Conservation (phyloP, 2,888 invertebrate genomes). For the Amiota minor region DNA sequence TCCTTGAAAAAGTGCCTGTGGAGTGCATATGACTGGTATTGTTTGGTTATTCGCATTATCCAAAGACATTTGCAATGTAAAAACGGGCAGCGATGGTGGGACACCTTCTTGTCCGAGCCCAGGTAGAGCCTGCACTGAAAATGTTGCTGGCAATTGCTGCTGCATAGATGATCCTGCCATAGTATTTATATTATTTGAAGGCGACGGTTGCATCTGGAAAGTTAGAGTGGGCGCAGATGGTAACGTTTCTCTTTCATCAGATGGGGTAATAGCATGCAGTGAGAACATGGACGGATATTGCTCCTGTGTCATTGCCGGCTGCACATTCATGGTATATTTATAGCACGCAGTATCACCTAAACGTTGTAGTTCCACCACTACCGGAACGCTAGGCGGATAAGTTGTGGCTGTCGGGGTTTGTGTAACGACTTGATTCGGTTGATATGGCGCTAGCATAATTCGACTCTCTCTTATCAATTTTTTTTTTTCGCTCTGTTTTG, state of each 20-base stretch:
- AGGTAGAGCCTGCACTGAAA: background rate
- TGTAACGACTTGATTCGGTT: constrained; percentile 47
- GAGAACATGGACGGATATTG: too few relatives aligned
- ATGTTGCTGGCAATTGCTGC: background rate
- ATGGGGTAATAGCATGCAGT: too few relatives aligned
- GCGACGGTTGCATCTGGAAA: background rate
- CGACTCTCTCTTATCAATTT: constrained; percentile 37
- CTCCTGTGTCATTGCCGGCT: constrained; percentile 13
- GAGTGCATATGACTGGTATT: too few relatives aligned
- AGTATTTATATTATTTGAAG: constrained; percentile 14
- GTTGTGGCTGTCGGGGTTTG: constrained; percentile 43
- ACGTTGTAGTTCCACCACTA: constrained; percentile 52
- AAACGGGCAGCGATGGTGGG: too few relatives aligned
- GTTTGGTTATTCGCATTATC: too few relatives aligned
- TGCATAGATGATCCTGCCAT: constrained; percentile 35
- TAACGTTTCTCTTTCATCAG: too few relatives aligned
- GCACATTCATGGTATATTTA: constrained; percentile 55
- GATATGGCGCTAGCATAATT: constrained; percentile 44
- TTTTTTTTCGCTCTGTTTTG: background rate
- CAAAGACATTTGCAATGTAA: too few relatives aligned
- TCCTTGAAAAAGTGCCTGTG: too few relatives aligned
- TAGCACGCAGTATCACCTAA: constrained; percentile 40
- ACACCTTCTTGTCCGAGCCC: too few relatives aligned
- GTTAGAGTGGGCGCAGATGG: background rate
- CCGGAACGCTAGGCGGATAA: constrained; percentile 48